A percentile compares a stretch with the other conserved stretches of the same genome.
phyloP scores from a whole-genome alignment of 2,113 vertebrate species.

The Equus przewalskii region DNA sequence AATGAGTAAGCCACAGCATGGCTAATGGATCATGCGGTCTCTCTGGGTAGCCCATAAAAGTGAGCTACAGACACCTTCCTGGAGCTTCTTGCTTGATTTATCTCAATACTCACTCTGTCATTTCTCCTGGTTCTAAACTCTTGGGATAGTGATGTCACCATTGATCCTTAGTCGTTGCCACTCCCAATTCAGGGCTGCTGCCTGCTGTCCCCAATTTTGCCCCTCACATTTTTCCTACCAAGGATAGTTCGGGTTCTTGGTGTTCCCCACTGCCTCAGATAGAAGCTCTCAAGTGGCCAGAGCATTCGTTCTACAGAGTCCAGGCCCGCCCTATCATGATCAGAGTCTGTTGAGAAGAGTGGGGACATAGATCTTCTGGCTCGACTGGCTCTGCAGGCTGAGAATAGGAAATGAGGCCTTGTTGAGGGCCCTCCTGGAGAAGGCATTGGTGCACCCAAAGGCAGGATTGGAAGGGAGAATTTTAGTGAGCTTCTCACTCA shows the following conservation, averaged over 20 bases:
- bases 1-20: not conserved
- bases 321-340: not conserved
- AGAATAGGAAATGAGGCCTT: not conserved
- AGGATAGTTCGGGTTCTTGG: conserved; percentile 18
- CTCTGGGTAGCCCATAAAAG: not conserved
- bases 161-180: not conserved
- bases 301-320: not conserved
- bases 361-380: not conserved
- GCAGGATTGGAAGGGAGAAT: not conserved
- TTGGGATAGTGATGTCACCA: not conserved
- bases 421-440: not conserved
- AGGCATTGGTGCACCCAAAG: not conserved
- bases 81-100: not conserved
- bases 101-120: not conserved
- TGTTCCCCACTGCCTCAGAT: not conserved
- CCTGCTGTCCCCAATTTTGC: not conserved
- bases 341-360: not conserved
- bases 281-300: not conserved
- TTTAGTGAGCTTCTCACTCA: conserved; percentile 16
- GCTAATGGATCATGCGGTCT: not conserved
- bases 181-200: not conserved
- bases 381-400: not conserved
- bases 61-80: not conserved
- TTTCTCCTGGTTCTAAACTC: not conserved
- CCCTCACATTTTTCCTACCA: not conserved